phyloP scores from a whole-genome alignment of 2,888 invertebrate genomes.

The Tanytarsus gracilentus region DNA sequence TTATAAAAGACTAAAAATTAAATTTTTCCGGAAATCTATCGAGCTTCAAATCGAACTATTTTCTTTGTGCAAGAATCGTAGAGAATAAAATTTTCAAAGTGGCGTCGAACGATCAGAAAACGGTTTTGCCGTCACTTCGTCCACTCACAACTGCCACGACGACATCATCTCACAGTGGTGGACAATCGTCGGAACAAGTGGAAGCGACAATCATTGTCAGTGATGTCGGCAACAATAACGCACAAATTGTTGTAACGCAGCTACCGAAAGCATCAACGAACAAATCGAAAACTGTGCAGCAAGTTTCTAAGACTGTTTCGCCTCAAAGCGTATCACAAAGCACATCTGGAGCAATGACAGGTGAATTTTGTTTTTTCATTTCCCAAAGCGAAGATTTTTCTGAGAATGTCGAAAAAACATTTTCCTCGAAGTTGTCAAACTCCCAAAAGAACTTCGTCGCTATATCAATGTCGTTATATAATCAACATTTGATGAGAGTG shows the following conservation, averaged over 20 bases:
- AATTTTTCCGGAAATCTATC: background rate
- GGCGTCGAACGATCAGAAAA: conserved; percentile 23
- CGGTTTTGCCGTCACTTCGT: background rate
- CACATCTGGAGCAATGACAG: conserved; percentile 22
- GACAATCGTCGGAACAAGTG: conserved; percentile 1
- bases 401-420: too few species aligned
- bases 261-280: conserved; percentile 10
- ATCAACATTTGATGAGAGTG: too few species aligned
- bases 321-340: conserved; percentile 14
- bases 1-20: background rate
- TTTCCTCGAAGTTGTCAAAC: too few species aligned
- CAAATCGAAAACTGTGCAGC: conserved; percentile 1
- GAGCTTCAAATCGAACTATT: background rate
- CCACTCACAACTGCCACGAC: conserved; percentile 4
- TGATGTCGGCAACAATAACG: background rate
- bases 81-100: conserved; percentile 9
- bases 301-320: background rate
- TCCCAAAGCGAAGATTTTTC: too few species aligned
- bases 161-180: background rate
- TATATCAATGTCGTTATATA: too few species aligned
- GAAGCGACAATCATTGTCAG: conserved; percentile 18
- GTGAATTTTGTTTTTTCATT: background rate
- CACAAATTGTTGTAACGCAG: conserved; percentile 5
- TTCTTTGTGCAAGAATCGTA: background rate
- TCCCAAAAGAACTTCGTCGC: too few species aligned